phyloP scores from a whole-genome alignment of 2,797 vertebrate species.

The Menidia menidia region DNA sequence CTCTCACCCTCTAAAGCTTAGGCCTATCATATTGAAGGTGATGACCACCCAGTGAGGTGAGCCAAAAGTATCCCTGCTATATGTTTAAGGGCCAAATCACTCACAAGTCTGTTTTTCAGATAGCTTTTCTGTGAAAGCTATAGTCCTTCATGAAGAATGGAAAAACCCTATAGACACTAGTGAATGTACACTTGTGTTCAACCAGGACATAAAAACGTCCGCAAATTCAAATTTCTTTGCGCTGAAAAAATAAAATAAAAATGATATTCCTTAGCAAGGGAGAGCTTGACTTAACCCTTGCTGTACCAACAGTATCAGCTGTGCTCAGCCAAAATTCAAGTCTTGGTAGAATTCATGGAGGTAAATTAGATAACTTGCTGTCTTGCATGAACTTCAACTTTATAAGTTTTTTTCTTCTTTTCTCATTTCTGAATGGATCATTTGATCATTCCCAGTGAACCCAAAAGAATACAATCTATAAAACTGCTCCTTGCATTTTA shows the following conservation, averaged over 20 bases:
- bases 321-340: background rate
- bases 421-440: no score
- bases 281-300: background rate
- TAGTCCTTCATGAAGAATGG: background rate
- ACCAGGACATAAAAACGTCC: background rate
- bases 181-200: background rate
- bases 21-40: slow-evolving; percentile 50
- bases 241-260: no score
- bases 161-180: background rate
- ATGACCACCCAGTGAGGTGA: slow-evolving; percentile 32
- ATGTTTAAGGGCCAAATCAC: slow-evolving; percentile 32
- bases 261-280: background rate
- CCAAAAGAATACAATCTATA: no score
- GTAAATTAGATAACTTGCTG: background rate
- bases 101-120: slow-evolving; percentile 22
- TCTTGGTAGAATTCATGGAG: background rate
- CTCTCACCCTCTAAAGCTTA: slow-evolving; percentile 24
- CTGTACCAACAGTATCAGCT: background rate
- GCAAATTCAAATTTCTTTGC: no score
- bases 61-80: slow-evolving; percentile 33
- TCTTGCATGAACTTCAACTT: background rate
- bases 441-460: no score
- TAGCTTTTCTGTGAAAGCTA: background rate
- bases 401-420: background rate
- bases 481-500: no score